These are phyloP conservation scores for Plectrocnemia conspersa DNA, from an alignment of 1,140 invertebrate species.

Conservation along the genomic window DNA sequence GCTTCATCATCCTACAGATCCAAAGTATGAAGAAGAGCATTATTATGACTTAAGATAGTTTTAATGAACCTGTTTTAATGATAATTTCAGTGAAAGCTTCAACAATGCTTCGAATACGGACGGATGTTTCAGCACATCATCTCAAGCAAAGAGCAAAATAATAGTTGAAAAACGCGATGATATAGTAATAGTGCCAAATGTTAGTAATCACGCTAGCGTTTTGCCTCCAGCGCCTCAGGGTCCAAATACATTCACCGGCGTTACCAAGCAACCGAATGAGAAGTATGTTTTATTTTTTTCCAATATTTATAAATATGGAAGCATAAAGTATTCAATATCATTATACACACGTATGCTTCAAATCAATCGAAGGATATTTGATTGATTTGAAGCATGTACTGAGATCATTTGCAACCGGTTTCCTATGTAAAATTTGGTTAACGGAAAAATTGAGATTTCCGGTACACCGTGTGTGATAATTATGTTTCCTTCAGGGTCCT, in stretches of 20 bases:
- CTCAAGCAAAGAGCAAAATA: conserved; percentile 75
- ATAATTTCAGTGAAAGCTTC: conserved; percentile 53
- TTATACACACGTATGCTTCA: too few species aligned
- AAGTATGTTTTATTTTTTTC: conserved; percentile 19
- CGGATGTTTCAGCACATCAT: conserved; percentile 69
- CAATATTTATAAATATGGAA: too few species aligned
- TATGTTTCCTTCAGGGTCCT: too few species aligned
- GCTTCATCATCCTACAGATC: conserved; percentile 56
- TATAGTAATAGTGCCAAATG: conserved; percentile 60
- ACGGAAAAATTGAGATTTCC: too few species aligned
- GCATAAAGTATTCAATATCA: too few species aligned
- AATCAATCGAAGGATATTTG: too few species aligned
- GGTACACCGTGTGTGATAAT: too few species aligned
- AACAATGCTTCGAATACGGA: conserved; percentile 37
- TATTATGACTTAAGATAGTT: background rate
- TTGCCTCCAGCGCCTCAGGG: conserved; percentile 32
- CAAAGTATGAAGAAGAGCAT: conserved; percentile 47
- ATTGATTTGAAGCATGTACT: too few species aligned
- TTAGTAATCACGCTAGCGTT: conserved; percentile 53
- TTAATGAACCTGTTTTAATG: conserved; percentile 8
- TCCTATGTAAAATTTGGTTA: too few species aligned
- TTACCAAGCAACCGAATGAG: conserved; percentile 25
- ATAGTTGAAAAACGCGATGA: conserved; percentile 76
- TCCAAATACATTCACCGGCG: conserved; percentile 32
- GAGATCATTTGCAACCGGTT: too few species aligned